These are phyloP conservation scores for Rhinichthys osculus DNA, from an alignment of 2,797 vertebrate species.

Conservation along the genomic window DNA sequence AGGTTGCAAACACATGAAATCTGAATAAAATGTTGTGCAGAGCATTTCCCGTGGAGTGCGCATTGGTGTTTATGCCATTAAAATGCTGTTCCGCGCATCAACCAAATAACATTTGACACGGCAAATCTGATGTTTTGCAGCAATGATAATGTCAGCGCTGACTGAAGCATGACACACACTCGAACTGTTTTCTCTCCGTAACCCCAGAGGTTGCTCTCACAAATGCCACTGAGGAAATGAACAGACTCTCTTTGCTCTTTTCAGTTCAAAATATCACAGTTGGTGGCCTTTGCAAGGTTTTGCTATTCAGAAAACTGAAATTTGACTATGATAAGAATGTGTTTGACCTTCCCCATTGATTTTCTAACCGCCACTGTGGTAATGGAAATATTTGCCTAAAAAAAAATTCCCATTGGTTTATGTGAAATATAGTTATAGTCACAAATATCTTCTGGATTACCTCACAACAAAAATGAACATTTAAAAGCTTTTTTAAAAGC, in stretches of 20 bases:
- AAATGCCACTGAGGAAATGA: conserved; percentile 25
- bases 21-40: conserved; percentile 93
- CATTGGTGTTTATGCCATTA: conserved; percentile 7
- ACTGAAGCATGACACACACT: background rate
- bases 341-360: conserved; percentile 33
- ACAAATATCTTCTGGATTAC: background rate
- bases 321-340: conserved; percentile 18
- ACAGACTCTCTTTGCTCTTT: conserved; percentile 33
- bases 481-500: no score
- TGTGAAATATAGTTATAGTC: background rate
- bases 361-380: background rate
- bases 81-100: background rate
- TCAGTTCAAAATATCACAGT: conserved; percentile 10
- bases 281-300: conserved; percentile 44
- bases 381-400: background rate
- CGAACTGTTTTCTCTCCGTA: background rate
- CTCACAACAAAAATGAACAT: no score
- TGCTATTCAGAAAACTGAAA: conserved; percentile 15
- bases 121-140: conserved; percentile 14
- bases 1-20: conserved; percentile 83
- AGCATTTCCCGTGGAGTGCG: conserved; percentile 66
- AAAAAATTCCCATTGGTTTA: background rate
- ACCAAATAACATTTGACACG: background rate
- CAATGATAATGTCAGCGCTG: background rate
- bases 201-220: background rate